Evolutionary conservation across 2,888 invertebrate species (phyloP).

Genomic region (Hirudinaria manillensis): DNA sequence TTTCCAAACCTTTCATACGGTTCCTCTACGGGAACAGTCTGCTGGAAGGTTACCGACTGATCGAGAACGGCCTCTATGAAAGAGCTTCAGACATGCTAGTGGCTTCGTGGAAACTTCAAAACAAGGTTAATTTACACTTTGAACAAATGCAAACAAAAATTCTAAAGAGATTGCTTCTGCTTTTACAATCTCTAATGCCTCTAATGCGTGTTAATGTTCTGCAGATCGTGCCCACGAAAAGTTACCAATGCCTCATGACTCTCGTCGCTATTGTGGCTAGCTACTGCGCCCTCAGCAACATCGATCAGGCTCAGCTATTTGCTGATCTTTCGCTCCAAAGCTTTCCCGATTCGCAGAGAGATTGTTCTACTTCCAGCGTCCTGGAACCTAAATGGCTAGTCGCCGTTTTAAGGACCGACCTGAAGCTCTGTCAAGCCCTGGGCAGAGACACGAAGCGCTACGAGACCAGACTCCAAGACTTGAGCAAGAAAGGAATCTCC

Average conservation of each 20-base stretch:
- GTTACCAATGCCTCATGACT: neutral
- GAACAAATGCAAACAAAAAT: neutral
- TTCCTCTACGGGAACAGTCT: neutral
- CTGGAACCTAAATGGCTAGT: slow-evolving; percentile 5
- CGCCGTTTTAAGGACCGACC: slow-evolving; percentile 2
- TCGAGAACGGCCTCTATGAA: slow-evolving; percentile 14
- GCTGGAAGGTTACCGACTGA: slow-evolving; percentile 21
- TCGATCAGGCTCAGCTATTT: slow-evolving; percentile 15
- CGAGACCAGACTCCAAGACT: neutral
- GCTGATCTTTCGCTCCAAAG: slow-evolving; percentile 9
- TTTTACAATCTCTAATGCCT: neutral
- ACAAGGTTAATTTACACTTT: neutral
- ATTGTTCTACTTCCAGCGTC: neutral
- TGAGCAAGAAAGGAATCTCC: neutral
- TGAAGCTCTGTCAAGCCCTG: slow-evolving; percentile 8
- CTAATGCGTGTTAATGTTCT: neutral
- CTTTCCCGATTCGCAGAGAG: neutral
- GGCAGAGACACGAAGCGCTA: neutral
- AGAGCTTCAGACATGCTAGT: slow-evolving; percentile 13
- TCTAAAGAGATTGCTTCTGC: neutral
- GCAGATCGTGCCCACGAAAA: slow-evolving; percentile 4
- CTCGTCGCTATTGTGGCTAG: neutral
- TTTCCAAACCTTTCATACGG: neutral
- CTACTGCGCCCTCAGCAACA: neutral
- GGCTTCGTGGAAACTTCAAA: slow-evolving; percentile 5